Evolutionary conservation across 2,888 invertebrate species (phyloP).

Genomic region (Meloe dianella): DNA sequence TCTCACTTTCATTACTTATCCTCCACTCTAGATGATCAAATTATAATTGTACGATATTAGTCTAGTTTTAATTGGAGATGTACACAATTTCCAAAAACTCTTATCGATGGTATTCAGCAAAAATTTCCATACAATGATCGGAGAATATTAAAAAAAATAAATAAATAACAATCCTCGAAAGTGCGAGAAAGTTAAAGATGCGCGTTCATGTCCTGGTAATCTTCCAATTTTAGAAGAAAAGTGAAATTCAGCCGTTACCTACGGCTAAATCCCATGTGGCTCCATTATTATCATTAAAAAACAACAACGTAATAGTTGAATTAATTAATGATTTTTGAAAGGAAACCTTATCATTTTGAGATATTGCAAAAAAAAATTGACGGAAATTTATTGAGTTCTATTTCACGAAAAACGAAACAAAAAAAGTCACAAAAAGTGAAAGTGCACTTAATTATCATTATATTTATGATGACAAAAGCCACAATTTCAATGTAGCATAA

Average conservation of each 20-base stretch:
- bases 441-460: not conserved
- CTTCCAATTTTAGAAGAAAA: not conserved
- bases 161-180: not conserved
- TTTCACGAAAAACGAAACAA: not conserved
- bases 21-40: not conserved
- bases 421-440: too few species aligned
- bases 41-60: not conserved
- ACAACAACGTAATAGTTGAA: not conserved
- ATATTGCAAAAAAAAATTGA: not conserved
- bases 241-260: conserved; percentile 1
- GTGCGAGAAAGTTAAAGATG: conserved; percentile 12
- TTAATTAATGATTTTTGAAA: not conserved
- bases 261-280: not conserved
- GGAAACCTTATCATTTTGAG: not conserved
- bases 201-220: not conserved
- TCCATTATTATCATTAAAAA: not conserved
- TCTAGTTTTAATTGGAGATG: not conserved
- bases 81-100: not conserved
- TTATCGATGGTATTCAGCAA: not conserved
- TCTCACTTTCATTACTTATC: not conserved
- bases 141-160: not conserved
- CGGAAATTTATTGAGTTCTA: not conserved
- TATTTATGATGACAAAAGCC: conserved; percentile 1
- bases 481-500: not conserved
- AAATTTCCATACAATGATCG: not conserved